A percentile compares a stretch with the other conserved stretches of the same genome.
Evolutionary conservation across 2,113 vertebrate species (phyloP).

Genomic region (Larimichthys polyactis): DNA sequence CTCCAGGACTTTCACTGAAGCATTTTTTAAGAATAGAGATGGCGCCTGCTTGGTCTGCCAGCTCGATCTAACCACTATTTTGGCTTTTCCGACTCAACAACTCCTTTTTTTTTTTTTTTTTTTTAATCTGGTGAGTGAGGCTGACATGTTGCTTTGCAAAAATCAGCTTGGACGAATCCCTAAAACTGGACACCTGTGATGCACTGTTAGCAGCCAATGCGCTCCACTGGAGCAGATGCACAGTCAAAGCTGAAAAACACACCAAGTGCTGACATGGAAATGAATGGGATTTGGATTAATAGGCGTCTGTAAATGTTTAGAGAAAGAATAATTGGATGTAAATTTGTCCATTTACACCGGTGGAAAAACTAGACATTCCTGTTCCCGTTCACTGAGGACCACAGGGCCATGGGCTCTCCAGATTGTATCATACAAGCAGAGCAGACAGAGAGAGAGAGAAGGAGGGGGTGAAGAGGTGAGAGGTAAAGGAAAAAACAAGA

Average conservation of each 20-base stretch:
- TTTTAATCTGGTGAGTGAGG: neutral
- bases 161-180: neutral
- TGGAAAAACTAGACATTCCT: slow-evolving; percentile 63
- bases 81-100: neutral
- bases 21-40: slow-evolving; percentile 44
- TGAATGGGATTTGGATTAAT: neutral
- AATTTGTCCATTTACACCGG: slow-evolving; percentile 14
- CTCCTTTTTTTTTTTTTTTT: neutral
- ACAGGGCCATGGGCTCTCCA: slow-evolving; percentile 34
- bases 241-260: neutral
- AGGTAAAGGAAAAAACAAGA: neutral
- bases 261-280: neutral
- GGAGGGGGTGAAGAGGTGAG: neutral
- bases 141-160: neutral
- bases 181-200: neutral
- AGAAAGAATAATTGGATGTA: slow-evolving; percentile 4
- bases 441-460: slow-evolving; percentile 9
- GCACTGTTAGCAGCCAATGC: neutral
- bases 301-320: slow-evolving; percentile 30
- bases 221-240: neutral
- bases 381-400: slow-evolving; percentile 64
- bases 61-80: slow-evolving; percentile 13
- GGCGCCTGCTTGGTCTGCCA: slow-evolving; percentile 40
- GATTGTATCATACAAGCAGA: slow-evolving; percentile 62
- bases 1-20: neutral